These are phyloP conservation scores for Garrulus glandarius DNA, from an alignment of 2,797 vertebrate genomes.

Conservation along the genomic window DNA sequence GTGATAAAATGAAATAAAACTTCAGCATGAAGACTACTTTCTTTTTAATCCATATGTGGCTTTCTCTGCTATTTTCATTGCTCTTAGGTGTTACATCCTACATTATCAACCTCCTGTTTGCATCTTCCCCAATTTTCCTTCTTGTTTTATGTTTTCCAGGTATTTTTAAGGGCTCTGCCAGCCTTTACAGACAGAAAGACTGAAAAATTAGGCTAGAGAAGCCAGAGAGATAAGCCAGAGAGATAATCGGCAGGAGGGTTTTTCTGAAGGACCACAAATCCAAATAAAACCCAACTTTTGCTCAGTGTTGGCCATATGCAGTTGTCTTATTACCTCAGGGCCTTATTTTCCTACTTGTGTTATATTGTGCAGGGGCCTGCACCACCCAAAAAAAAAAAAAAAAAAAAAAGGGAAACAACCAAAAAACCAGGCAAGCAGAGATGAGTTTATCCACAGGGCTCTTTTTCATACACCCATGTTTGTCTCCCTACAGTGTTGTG, in stretches of 20 bases:
- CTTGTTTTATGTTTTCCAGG: not conserved
- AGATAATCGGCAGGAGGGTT: not conserved
- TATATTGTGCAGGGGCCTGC: not conserved
- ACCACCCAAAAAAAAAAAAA: not conserved
- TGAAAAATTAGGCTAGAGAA: not conserved
- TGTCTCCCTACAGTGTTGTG: not conserved
- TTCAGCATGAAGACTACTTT: not conserved
- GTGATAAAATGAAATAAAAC: not conserved
- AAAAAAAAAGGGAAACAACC: too few relatives aligned
- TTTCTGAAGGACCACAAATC: slow-evolving; percentile 6
- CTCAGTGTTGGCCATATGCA: not conserved
- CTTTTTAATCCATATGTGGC: not conserved
- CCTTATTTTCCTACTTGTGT: not conserved
- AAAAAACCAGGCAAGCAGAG: not conserved
- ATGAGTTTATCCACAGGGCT: not conserved
- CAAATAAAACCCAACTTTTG: not conserved
- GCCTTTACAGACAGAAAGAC: not conserved
- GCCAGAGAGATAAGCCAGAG: not conserved
- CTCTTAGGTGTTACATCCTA: not conserved
- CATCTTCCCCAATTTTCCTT: not conserved
- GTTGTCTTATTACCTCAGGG: not conserved
- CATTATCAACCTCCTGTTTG: not conserved
- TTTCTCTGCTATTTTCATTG: not conserved
- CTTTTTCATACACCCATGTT: not conserved
- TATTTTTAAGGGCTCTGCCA: not conserved